phyloP scores from a whole-genome alignment of 2,888 invertebrate genomes.

The Heliconius cydno region DNA sequence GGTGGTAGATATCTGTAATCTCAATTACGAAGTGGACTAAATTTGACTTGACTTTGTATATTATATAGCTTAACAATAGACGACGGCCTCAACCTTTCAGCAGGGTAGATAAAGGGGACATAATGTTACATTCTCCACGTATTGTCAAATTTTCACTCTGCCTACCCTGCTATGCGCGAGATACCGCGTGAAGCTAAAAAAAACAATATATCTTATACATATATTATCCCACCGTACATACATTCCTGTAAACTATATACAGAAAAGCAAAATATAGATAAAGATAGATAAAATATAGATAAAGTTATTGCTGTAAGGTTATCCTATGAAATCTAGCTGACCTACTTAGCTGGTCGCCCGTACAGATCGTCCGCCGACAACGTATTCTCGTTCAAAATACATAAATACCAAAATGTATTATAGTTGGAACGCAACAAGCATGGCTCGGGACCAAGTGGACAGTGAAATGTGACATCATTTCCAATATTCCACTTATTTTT shows the following conservation, averaged over 20 bases:
- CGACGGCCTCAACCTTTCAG: too few relatives aligned
- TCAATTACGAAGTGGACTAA: too few relatives aligned
- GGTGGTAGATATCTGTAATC: too few relatives aligned
- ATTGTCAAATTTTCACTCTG: neutral
- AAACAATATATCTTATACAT: too few relatives aligned
- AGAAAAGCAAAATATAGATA: neutral
- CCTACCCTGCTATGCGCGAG: neutral
- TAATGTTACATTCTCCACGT: too few relatives aligned
- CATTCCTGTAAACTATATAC: neutral
- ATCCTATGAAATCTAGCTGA: constrained; percentile 43
- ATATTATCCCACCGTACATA: too few relatives aligned
- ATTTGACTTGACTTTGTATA: too few relatives aligned
- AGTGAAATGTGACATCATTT: constrained; percentile 27
- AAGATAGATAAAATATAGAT: neutral
- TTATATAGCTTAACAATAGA: too few relatives aligned
- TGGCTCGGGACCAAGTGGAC: constrained; percentile 36
- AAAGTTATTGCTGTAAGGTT: constrained; percentile 19
- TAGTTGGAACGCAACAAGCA: constrained; percentile 38
- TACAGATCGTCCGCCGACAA: constrained; percentile 41
- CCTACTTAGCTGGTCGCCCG: constrained; percentile 44
- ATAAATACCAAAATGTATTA: constrained; percentile 39
- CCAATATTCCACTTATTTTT: neutral
- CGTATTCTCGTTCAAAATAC: constrained; percentile 43
- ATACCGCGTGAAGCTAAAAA: neutral
- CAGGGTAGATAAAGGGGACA: too few relatives aligned